Conservation (phyloP, 2,888 invertebrate species). For the Heterodera filipjevi region DNA sequence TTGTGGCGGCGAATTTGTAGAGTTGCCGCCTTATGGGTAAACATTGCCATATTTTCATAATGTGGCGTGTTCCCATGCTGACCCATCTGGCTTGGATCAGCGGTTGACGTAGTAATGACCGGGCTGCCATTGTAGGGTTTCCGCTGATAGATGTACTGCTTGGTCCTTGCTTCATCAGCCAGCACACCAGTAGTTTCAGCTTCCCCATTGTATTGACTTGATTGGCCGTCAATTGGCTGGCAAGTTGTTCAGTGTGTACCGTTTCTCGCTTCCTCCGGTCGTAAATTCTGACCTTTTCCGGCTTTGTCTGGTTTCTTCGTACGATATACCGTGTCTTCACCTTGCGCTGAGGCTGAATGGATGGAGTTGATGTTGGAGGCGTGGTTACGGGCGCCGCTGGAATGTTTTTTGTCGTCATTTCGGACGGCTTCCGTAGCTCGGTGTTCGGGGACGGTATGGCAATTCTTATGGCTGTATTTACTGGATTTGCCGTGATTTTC, state of each 20-base stretch:
- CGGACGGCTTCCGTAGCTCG: neutral
- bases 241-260: neutral
- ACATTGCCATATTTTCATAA: neutral
- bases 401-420: neutral
- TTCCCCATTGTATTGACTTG: neutral
- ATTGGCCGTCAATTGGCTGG: neutral
- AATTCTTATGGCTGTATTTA: too few species aligned
- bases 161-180: constrained; percentile 7
- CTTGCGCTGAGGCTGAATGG: neutral
- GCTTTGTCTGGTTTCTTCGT: neutral
- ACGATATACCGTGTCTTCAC: neutral
- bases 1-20: neutral
- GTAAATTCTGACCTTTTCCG: neutral
- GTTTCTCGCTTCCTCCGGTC: neutral
- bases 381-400: neutral
- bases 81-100: neutral
- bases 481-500: too few species aligned
- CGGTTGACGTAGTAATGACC: neutral
- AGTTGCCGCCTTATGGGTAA: neutral
- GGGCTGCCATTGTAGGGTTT: neutral
- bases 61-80: neutral
- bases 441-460: neutral
- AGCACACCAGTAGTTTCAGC: neutral
- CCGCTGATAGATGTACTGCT: neutral
- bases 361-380: neutral